A percentile compares a stretch with the other conserved stretches of the same genome.
Conservation (phyloP, 2,888 invertebrate species). For the Calliphora vomitoria region DNA sequence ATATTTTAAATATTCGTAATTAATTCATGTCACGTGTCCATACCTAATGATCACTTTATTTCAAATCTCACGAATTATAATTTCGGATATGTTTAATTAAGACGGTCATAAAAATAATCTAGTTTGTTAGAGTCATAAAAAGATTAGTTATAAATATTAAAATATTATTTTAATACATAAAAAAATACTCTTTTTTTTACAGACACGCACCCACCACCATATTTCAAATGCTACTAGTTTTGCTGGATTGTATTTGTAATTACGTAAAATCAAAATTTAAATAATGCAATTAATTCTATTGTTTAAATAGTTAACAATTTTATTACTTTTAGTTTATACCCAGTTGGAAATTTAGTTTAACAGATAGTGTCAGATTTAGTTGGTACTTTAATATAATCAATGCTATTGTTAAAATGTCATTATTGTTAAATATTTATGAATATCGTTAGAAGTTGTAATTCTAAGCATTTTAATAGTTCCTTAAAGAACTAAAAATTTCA, state of each 20-base stretch:
- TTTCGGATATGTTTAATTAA: conserved; percentile 9
- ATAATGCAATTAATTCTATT: background rate
- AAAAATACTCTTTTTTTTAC: too few species aligned
- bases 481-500: too few species aligned
- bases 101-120: conserved; percentile 29
- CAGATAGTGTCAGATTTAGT: too few species aligned
- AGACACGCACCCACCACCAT: too few species aligned
- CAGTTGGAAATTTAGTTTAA: too few species aligned
- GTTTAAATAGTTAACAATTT: background rate
- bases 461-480: too few species aligned
- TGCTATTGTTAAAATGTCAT: too few species aligned
- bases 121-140: conserved; percentile 7
- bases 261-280: background rate
- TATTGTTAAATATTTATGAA: too few species aligned
- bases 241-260: background rate
- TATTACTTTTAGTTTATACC: too few species aligned
- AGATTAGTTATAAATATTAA: conserved; percentile 26
- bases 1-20: background rate
- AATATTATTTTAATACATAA: background rate
- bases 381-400: too few species aligned
- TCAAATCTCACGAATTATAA: background rate
- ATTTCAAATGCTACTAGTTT: background rate
- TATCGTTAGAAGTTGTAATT: too few species aligned
- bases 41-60: background rate
- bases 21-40: conserved; percentile 19